Evolutionary conservation across 1,140 invertebrate genomes (phyloP).

Genomic region (Caerostris darwini): DNA sequence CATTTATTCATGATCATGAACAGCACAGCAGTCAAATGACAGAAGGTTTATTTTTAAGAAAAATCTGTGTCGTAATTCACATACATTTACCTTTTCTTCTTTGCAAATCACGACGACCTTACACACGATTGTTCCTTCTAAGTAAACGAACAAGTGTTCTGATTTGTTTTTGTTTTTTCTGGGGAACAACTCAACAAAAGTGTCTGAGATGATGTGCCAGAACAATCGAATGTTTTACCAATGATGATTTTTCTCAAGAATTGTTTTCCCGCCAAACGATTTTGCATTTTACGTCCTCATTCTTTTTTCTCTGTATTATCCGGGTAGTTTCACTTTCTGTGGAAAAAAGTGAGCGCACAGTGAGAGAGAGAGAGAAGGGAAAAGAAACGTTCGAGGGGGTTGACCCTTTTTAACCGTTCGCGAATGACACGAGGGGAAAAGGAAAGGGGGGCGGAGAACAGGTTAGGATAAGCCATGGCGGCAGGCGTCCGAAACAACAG

Average conservation of each 20-base stretch:
- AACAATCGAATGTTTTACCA: conserved; percentile 16
- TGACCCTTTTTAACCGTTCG: conserved; percentile 55
- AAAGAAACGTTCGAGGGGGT: conserved; percentile 36
- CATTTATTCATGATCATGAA: neutral
- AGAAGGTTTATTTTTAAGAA: conserved; percentile 10
- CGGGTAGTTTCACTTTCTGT: conserved; percentile 27
- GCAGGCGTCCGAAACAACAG: conserved; percentile 4
- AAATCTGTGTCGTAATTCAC: neutral
- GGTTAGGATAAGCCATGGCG: conserved; percentile 42
- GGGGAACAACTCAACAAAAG: neutral
- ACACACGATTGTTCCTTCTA: conserved; percentile 11
- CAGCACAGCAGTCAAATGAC: neutral
- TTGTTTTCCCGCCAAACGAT: neutral
- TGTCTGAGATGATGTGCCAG: neutral
- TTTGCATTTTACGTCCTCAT: neutral
- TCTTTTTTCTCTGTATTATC: neutral
- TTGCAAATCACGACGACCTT: neutral
- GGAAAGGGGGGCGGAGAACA: neutral
- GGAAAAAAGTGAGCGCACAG: neutral
- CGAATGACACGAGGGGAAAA: conserved; percentile 13
- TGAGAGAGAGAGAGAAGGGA: neutral
- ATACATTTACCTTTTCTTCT: conserved; percentile 18
- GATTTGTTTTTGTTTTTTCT: neutral
- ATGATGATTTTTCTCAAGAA: neutral
- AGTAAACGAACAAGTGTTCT: conserved; percentile 8